Base-by-base conservation (phyloP, 2,797 vertebrate species). In the Chelon labrosus region DNA sequence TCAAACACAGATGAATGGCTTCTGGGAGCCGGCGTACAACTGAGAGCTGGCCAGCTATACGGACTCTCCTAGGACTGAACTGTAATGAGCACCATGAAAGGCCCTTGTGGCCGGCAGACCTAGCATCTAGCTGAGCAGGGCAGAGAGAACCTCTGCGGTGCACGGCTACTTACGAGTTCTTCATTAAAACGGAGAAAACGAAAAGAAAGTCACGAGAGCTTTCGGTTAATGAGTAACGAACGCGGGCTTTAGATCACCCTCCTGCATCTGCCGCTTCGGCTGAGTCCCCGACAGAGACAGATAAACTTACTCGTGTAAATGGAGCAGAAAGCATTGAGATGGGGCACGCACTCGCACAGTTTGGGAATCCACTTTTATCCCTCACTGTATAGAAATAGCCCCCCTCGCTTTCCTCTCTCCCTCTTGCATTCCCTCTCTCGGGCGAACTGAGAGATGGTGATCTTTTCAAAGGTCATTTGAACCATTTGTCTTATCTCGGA, bases 401-500 rank as follows among this genome's bases (percentile, higher is more conserved):
- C 63, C 49, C 57, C 57, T 65, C 25, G 19, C 60, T 42, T 51
- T 47, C 42, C 69, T 44, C 64, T 47, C 65, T 79, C 65, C 63
- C 57, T 51, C 59, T 64, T 50, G 57, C 77, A 57, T 75, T 69
- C 37, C 51, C 58, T 68, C 72, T 88, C 80, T 68, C 22, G 2
- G 82, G 72, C 60, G 31, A 79, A 76, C 83, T 14, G 76, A 82
- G 85, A 82, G 80, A 89, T 77, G 80, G 85, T 89, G 90, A 92
- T 93, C 88, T 91, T 92, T 91, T 75, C 83, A 93, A 93, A 92
- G 91, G 90, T 93, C 87, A 90, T 87, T 87, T 85, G 54, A 83
- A 92, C 85, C 79, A 86, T 92, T 91, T 89, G 87, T 92, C 83
- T 89, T 82, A 88, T 91, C 88, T 82, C 70, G 9, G 82, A 90